A percentile compares a stretch with the other conserved stretches of the same genome.
Conservation (phyloP, 2,888 invertebrate genomes). For the Aporophyla nigra region DNA sequence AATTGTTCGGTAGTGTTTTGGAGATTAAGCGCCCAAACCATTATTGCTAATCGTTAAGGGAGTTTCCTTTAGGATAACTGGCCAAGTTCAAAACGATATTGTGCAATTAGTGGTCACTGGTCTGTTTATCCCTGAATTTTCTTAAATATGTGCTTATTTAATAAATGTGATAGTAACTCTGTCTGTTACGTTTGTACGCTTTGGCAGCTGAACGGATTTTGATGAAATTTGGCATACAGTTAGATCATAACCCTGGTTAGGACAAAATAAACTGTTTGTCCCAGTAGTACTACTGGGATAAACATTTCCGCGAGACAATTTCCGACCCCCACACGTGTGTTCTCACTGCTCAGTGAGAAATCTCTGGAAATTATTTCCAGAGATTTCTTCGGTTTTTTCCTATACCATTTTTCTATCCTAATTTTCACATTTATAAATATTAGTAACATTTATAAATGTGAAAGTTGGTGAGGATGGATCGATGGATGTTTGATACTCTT, state of each 20-base stretch:
- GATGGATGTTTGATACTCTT: too few species aligned
- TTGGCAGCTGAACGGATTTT: not conserved
- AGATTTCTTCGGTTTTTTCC: too few species aligned
- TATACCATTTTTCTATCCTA: too few species aligned
- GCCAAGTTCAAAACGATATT: conserved; percentile 5
- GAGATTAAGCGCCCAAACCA: conserved; percentile 33
- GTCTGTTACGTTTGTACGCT: not conserved
- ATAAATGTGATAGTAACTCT: not conserved
- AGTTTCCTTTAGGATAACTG: not conserved
- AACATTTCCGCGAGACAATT: not conserved
- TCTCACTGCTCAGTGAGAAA: too few species aligned
- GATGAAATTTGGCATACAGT: not conserved
- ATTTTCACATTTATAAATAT: too few species aligned
- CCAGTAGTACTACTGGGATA: too few species aligned
- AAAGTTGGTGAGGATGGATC: too few species aligned
- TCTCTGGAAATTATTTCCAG: too few species aligned
- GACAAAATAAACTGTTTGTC: not conserved
- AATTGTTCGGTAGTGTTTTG: conserved; percentile 24
- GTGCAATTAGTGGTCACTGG: not conserved
- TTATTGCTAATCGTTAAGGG: conserved; percentile 32
- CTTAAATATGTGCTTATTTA: not conserved
- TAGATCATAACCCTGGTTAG: not conserved
- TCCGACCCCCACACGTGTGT: too few species aligned
- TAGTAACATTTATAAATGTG: too few species aligned
- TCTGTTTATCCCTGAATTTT: not conserved